Percentiles rank a stretch among this genome's conserved stretches.
Conservation (phyloP, 2,888 invertebrate species). For the Pterostichus madidus region DNA sequence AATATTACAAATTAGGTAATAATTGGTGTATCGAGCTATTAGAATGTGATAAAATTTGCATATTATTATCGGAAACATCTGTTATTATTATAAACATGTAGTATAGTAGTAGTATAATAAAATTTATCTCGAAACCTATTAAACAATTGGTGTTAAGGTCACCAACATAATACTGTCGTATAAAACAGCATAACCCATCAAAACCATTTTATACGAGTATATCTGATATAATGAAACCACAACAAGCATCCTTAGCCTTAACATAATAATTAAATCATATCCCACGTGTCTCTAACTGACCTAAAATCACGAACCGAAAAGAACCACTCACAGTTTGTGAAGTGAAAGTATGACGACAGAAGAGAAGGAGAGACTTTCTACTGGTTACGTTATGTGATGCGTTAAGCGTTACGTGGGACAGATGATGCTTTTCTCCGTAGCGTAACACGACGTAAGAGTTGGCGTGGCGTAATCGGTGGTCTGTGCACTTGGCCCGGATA, state of each 20-base stretch:
- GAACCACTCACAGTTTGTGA: slow-evolving; percentile 9
- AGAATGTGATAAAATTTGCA: slow-evolving; percentile 7
- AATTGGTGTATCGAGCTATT: neutral
- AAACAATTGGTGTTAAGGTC: slow-evolving; percentile 38
- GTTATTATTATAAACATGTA: slow-evolving; percentile 43
- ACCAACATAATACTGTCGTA: neutral
- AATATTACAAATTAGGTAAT: slow-evolving; percentile 20
- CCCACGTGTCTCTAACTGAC: slow-evolving; percentile 16
- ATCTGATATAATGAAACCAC: neutral
- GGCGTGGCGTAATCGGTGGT: slow-evolving; percentile 38
- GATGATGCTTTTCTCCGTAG: slow-evolving; percentile 40
- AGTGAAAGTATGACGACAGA: slow-evolving; percentile 54
- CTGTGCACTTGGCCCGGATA: slow-evolving; percentile 53
- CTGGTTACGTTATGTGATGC: slow-evolving; percentile 41
- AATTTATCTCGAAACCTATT: slow-evolving; percentile 10
- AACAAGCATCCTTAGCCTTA: neutral
- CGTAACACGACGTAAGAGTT: slow-evolving; percentile 21
- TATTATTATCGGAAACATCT: slow-evolving; percentile 27
- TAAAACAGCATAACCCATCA: slow-evolving; percentile 16
- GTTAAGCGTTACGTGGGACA: slow-evolving; percentile 33
- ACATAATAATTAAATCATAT: slow-evolving; percentile 23
- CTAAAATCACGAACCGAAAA: slow-evolving; percentile 25
- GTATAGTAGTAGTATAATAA: slow-evolving; percentile 1
- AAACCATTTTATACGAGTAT: neutral
- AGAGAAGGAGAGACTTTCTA: slow-evolving; percentile 25